Conservation (phyloP, 2,797 vertebrate genomes). For the Craterocephalus amniculus region DNA sequence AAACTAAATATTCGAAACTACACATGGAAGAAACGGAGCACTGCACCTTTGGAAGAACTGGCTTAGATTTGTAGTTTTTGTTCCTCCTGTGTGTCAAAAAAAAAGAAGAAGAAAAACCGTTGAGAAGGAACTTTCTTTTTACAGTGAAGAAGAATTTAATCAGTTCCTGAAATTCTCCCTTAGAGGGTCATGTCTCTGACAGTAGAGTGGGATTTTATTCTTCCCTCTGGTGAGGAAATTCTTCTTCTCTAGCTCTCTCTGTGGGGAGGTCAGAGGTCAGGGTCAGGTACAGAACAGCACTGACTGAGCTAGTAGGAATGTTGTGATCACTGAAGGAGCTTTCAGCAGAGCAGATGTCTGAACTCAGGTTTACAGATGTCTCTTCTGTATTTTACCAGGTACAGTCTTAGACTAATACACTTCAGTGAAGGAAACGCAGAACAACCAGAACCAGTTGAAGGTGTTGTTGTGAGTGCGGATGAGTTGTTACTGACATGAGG, state of each 20-base stretch:
- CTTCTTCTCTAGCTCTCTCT: constrained; percentile 20
- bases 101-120: constrained; percentile 11
- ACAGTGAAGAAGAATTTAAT: constrained; percentile 6
- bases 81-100: constrained; percentile 87
- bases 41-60: constrained; percentile 92
- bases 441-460: not conserved
- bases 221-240: constrained; percentile 41
- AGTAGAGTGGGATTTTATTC: constrained; percentile 33
- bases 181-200: constrained; percentile 29
- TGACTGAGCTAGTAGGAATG: constrained; percentile 43
- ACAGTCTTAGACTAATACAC: not conserved
- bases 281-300: constrained; percentile 31
- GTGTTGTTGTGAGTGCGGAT: not conserved
- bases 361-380: constrained; percentile 26
- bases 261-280: constrained; percentile 49
- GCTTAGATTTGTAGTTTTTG: constrained; percentile 93
- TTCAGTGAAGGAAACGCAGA: not conserved
- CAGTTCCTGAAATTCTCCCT: constrained; percentile 27
- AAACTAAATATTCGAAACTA: not conserved
- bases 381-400: not conserved
- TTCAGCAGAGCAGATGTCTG: constrained; percentile 32
- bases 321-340: constrained; percentile 27
- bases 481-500: constrained; percentile 90
- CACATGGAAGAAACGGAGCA: not conserved
- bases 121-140: not conserved